Base-by-base conservation (phyloP, 1,140 invertebrate genomes). In the Anagrus nilaparvatae region DNA sequence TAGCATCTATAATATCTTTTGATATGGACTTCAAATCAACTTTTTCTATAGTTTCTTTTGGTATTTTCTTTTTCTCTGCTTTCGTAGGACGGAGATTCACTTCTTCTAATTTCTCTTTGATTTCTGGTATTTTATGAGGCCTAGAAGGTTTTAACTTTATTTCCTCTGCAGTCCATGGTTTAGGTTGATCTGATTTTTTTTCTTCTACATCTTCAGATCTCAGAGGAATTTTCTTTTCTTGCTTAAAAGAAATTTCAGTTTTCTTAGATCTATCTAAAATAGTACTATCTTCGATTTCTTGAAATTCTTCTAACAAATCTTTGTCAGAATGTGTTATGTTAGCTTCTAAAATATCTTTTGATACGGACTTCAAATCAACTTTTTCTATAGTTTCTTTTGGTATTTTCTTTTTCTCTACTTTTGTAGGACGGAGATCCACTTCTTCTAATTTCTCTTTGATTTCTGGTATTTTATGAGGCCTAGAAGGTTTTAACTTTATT, bases 131-230 rank as follows among this genome's bases (percentile, higher is more conserved):
- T 32, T 68, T 59, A 27, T 59, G 61, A 14, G 51, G 44, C 18
- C 56, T 40, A 5, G 55, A 60, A 1, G 52, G 53, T 47, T 71
- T 73, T 13, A 74, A 48, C 8, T 54, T 47, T 23, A 71, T 56
- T 44, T 58, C 56, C 54, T 74, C 69, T 44, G 72, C 55, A 0
- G 56, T 71, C 71, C 70, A 73, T 6, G 71, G 68, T 46, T 64
- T 60, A n/a, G 47, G 20, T 45, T 59, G 35, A 19, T 48, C 44
- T 6, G 21, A 5, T 14, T n/a, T n/a, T n/a, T n/a, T n/a, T n/a
- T n/a, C n/a, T n/a, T n/a, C n/a, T n/a, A n/a, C n/a, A n/a, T n/a
- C n/a, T n/a, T n/a, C n/a, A n/a, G n/a, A n/a, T n/a, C n/a, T n/a
- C n/a, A n/a, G n/a, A n/a, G n/a, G n/a, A 21, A 19, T n/a, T n/a